A percentile compares a stretch with the other conserved stretches of the same genome.
Conservation (phyloP, 2,888 invertebrate species). For the Elaeidobius kamerunicus region DNA sequence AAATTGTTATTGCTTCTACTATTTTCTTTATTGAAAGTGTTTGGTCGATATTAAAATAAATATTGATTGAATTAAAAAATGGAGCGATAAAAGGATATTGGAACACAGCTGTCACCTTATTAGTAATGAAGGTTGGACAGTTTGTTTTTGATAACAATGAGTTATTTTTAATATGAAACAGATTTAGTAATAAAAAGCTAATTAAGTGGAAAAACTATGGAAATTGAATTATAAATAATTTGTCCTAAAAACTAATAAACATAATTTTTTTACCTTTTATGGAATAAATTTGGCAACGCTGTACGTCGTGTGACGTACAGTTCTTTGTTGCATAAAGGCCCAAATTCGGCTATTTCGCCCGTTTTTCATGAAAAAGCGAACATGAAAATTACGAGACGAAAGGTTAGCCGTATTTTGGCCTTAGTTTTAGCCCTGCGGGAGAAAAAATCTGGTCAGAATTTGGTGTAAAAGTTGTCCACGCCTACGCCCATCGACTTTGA, state of each 20-base stretch:
- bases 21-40: too few relatives aligned
- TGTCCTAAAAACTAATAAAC: conserved; percentile 25
- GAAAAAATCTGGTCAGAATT: conserved; percentile 21
- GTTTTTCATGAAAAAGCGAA: conserved; percentile 25
- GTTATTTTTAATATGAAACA: neutral
- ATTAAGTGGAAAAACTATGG: conserved; percentile 39
- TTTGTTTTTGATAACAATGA: conserved; percentile 3
- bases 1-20: neutral
- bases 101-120: conserved; percentile 38
- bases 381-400: conserved; percentile 25
- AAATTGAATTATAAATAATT: conserved; percentile 21
- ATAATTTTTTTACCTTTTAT: conserved; percentile 39
- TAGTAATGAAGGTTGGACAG: conserved; percentile 32
- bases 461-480: conserved; percentile 23
- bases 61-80: conserved; percentile 12
- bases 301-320: conserved; percentile 33
- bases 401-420: conserved; percentile 31
- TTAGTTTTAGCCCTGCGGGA: conserved; percentile 29
- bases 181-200: conserved; percentile 42
- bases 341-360: conserved; percentile 33
- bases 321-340: conserved; percentile 39
- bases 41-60: conserved; percentile 2
- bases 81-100: conserved; percentile 27
- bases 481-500: conserved; percentile 26
- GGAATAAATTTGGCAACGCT: conserved; percentile 30